Evolutionary conservation across 2,797 vertebrate genomes (phyloP), one percentile per base, ranked within the genome.

Genomic region (Cygnus olor): DNA sequence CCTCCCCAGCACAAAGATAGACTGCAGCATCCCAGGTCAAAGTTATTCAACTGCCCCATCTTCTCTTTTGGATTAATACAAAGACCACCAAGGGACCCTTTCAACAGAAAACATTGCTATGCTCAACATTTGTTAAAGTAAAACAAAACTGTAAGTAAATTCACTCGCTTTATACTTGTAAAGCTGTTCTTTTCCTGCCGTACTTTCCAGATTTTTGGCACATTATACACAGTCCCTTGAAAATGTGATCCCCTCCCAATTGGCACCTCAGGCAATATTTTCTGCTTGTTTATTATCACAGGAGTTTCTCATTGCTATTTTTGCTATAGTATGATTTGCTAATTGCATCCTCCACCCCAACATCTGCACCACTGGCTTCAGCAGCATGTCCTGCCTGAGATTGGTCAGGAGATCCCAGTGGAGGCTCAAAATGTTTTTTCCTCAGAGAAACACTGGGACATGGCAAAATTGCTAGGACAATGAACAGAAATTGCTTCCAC

Each of bases 1-100:
- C 11, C 16, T 40, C 2, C 3, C 7, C 16, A 64, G 16, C 32
- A 21, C 34, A 58, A 8, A 0, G 3, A 56, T 0, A 25, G 28
- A 22, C 9, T 32, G 42, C 63, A 45, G 36, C 13, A 28, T 12
- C 20, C 34, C 53, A 36, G 32, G 70, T 22, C 25, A 61, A 66
- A 70, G 40, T 14, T 28, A 27, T 53, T 4, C 51, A 24, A 14
- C 38, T 47, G 6, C 20, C 19, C 11, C 42, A 9, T 71, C 17
- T 85, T 51, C 54, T 71, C 40, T 32, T 28, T 25, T n/a, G 36
- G 63, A 53, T n/a, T 65, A 61, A 73, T 34, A 12, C 2, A 6
- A 73, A 80, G 12, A 76, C 38, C 18, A 34, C 22, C 40, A 42
- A 16, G 13, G 40, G 20, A 54, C 11, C 11, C 10, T 32, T 38